Evolutionary conservation across 2,888 invertebrate species (phyloP), one percentile per base, ranked within the genome.

Genomic region (Rugalucina vietnamica): DNA sequence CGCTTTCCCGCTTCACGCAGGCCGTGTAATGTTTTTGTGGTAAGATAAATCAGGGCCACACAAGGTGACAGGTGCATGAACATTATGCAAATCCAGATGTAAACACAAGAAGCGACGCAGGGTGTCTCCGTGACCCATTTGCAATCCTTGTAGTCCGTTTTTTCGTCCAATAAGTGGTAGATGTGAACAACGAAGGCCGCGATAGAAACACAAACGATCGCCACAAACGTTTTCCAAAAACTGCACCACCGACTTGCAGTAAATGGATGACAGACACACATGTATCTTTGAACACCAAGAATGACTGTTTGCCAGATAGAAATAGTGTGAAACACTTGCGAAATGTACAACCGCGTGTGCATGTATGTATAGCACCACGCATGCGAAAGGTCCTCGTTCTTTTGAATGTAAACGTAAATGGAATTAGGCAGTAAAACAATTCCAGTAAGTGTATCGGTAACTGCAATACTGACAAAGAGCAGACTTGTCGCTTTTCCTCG

Each of bases 251-350:
- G 57, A 21, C 87, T 49, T 36, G 88, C 87, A 1, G 78, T 82
- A 43, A 89, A 90, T 0, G 90, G 90, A 49, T 89, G 86, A 78
- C 90, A 90, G 27, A 90, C 89, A 57, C 89, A 90, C 57, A 88
- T 57, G 49, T 88, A 90, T 39, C 90, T 72, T 50, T 90, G 90
- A 29, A 84, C 60, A 0, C 89, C 82, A 12, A 90, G 74, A 8
- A 85, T 36, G 0, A 90, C 84, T 0, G 89, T 89, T 78, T 89
- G 81, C 90, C 90, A 90, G 27, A 90, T 83, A 5, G 90, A 90
- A 4, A 85, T 88, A 0, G 90, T 90, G 21, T 90, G 90, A n/a
- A 86, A 84, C 60, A 84, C 84, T 2, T 36, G 76, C 14, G 82
- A 81, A 14, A 86, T 24, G 65, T 84, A 86, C 18, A 81, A 71